Conservation (phyloP, 1,140 invertebrate species). For the Lepidurus couesii region DNA sequence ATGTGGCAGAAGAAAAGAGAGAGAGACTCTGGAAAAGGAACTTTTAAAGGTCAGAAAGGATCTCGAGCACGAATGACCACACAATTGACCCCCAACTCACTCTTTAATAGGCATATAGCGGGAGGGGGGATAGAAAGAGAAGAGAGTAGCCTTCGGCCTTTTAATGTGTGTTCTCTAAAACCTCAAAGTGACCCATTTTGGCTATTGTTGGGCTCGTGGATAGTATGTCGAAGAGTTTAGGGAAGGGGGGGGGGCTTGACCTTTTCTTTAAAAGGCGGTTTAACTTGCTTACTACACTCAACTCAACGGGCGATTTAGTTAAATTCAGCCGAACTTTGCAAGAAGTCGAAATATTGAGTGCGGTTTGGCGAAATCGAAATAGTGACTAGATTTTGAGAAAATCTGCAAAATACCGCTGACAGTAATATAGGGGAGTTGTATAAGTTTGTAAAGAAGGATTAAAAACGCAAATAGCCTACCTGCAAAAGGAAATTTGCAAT, state of each 20-base stretch:
- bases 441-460: too few species aligned
- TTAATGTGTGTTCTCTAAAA: neutral
- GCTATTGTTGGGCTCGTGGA: neutral
- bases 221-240: neutral
- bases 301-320: too few species aligned
- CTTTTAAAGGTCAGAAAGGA: neutral
- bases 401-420: too few species aligned
- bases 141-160: neutral
- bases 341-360: too few species aligned
- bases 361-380: too few species aligned
- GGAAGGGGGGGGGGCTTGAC: neutral
- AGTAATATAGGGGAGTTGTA: too few species aligned
- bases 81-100: conserved; percentile 16
- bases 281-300: too few species aligned
- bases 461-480: too few species aligned
- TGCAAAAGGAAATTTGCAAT: too few species aligned
- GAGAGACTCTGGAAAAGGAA: neutral
- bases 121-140: neutral
- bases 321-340: too few species aligned
- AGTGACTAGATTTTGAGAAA: too few species aligned
- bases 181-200: conserved; percentile 4
- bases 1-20: neutral
- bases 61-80: conserved; percentile 13
- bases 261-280: too few species aligned
- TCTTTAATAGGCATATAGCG: neutral